phyloP scores from a whole-genome alignment of 2,113 vertebrate genomes.

The Cyrtonyx montezumae region DNA sequence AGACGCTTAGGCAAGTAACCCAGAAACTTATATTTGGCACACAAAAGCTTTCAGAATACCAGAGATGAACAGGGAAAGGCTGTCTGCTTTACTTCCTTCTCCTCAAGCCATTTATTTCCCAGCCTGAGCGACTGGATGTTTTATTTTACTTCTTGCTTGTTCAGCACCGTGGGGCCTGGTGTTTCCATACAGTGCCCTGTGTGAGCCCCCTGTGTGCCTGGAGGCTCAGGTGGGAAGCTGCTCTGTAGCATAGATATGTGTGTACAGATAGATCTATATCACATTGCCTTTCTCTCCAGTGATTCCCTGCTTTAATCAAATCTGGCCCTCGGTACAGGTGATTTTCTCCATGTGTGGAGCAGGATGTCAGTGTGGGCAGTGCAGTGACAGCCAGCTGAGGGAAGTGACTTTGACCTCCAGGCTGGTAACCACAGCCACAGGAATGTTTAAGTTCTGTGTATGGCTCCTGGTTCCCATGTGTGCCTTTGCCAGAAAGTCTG shows the following conservation, averaged over 20 bases:
- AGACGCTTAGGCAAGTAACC: neutral
- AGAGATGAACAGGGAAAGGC: neutral
- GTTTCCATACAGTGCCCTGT: neutral
- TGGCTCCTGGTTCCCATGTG: neutral
- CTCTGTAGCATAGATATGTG: neutral
- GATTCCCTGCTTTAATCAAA: neutral
- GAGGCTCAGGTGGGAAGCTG: neutral
- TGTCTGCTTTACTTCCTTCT: neutral
- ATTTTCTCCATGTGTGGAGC: neutral
- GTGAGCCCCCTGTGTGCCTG: neutral
- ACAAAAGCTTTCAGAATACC: slow-evolving; percentile 14
- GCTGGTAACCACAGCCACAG: neutral
- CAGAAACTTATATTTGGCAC: neutral
- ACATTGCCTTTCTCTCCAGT: neutral
- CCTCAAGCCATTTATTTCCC: neutral
- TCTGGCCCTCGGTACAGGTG: neutral
- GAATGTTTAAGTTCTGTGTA: neutral
- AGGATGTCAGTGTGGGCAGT: too few relatives aligned
- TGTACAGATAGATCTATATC: neutral
- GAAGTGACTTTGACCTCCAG: neutral
- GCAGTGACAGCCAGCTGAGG: neutral
- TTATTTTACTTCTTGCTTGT: neutral
- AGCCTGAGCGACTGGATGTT: neutral
- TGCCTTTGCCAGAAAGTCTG: neutral
- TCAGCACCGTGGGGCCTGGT: neutral